These are phyloP conservation scores for Hirtodrosophila trivittata DNA, from an alignment of 2,888 invertebrate species.

Conservation along the genomic window DNA sequence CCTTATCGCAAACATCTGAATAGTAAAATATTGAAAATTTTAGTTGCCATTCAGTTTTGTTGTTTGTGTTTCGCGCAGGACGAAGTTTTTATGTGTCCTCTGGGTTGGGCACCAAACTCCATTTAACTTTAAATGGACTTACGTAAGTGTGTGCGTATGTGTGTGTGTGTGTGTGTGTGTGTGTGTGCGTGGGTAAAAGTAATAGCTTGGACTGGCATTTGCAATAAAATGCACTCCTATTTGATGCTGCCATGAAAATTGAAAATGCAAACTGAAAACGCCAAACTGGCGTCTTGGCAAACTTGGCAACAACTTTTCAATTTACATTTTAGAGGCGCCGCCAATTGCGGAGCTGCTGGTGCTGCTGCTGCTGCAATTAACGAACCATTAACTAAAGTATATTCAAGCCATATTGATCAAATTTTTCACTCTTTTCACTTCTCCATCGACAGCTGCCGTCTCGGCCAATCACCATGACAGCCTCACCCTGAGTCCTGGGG, in stretches of 20 bases:
- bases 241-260: conserved; percentile 27
- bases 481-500: conserved; percentile 80
- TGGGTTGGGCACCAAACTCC: conserved; percentile 12
- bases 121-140: conserved; percentile 14
- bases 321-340: conserved; percentile 40
- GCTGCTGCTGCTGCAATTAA: conserved; percentile 48
- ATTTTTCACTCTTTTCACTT: conserved; percentile 5
- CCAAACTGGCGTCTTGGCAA: conserved; percentile 18
- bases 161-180: conserved; percentile 6
- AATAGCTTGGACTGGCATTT: conserved; percentile 17
- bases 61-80: conserved; percentile 1
- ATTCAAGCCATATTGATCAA: conserved; percentile 9
- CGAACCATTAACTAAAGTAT: conserved; percentile 46
- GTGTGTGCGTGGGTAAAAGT: conserved; percentile 5
- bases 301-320: conserved; percentile 39
- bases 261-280: conserved; percentile 26
- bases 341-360: conserved; percentile 21
- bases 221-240: conserved; percentile 35
- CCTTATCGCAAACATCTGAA: background rate
- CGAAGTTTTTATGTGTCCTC: conserved; percentile 28
- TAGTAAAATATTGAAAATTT: conserved; percentile 12
- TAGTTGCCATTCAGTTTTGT: conserved; percentile 14
- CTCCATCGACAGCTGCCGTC: conserved; percentile 66
- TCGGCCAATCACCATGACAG: conserved; percentile 79
- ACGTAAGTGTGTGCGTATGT: background rate